Percentiles rank a stretch among this genome's conserved stretches.
These are phyloP conservation scores for Agelas oroides DNA, from an alignment of 37 sponge, comb jelly and placozoan genomes.

Conservation along the genomic window DNA sequence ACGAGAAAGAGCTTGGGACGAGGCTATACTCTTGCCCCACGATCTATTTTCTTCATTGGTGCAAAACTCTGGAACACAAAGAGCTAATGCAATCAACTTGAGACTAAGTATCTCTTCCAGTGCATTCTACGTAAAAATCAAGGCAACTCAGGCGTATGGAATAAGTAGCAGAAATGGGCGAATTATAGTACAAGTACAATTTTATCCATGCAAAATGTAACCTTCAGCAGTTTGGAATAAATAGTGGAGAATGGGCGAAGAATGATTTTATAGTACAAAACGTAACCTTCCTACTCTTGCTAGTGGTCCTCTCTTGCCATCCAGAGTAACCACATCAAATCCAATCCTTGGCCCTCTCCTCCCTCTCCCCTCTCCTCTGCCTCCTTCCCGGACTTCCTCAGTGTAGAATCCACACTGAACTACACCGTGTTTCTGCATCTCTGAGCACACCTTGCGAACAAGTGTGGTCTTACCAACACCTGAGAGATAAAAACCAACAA, in stretches of 20 bases:
- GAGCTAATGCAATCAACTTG: no score
- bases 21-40: no score
- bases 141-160: no score
- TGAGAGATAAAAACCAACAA: neutral
- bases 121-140: no score
- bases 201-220: no score
- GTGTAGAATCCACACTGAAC: constrained; percentile 56
- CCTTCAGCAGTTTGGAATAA: no score
- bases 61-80: no score
- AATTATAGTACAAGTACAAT: neutral
- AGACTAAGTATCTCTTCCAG: no score
- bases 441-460: constrained; percentile 31
- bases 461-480: constrained; percentile 79
- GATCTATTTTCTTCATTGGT: no score
- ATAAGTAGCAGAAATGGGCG: neutral
- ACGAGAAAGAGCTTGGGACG: no score
- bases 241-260: no score
- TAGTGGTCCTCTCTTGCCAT: constrained; percentile 57
- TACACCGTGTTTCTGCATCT: constrained; percentile 24
- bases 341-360: constrained; percentile 56
- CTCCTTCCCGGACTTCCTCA: constrained; percentile 53
- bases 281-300: constrained; percentile 52
- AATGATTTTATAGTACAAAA: no score
- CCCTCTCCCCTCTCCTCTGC: neutral
- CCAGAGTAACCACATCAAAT: constrained; percentile 76